Percentiles rank a stretch among this genome's conserved stretches.
Evolutionary conservation across 2,113 vertebrate species (phyloP).

Genomic region (Mobula hypostoma): DNA sequence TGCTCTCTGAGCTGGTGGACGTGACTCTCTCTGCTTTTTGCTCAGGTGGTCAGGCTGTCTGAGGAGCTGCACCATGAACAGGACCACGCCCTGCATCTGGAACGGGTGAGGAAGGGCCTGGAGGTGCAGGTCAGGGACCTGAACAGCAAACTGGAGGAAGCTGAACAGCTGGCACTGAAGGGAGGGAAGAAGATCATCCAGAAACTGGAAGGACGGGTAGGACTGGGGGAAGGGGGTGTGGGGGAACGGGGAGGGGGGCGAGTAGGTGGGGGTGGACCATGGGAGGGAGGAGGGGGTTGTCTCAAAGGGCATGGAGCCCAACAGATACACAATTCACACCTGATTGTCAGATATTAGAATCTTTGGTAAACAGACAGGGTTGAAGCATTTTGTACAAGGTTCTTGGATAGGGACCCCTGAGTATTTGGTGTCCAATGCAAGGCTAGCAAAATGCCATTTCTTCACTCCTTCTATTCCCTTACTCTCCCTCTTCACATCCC

Average conservation of each 20-base stretch:
- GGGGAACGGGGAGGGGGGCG: neutral
- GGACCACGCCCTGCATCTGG: constrained; percentile 62
- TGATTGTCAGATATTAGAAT: no score
- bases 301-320: neutral
- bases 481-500: no score
- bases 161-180: constrained; percentile 63
- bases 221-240: neutral
- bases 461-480: no score
- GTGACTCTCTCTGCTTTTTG: neutral
- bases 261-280: neutral
- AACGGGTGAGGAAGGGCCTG: constrained; percentile 63
- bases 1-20: neutral
- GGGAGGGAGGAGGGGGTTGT: neutral
- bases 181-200: constrained; percentile 70
- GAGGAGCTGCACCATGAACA: constrained; percentile 68
- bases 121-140: constrained; percentile 63
- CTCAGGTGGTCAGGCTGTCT: constrained; percentile 52
- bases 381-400: no score
- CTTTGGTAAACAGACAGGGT: no score
- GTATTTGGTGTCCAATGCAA: no score
- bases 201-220: constrained; percentile 66
- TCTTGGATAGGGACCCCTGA: no score
- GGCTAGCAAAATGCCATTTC: no score
- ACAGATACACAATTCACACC: neutral
- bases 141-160: constrained; percentile 59